Percentiles rank a stretch among this genome's conserved stretches.
phyloP scores from a whole-genome alignment of 2,113 vertebrate species.

The Myrmecobius fasciatus region DNA sequence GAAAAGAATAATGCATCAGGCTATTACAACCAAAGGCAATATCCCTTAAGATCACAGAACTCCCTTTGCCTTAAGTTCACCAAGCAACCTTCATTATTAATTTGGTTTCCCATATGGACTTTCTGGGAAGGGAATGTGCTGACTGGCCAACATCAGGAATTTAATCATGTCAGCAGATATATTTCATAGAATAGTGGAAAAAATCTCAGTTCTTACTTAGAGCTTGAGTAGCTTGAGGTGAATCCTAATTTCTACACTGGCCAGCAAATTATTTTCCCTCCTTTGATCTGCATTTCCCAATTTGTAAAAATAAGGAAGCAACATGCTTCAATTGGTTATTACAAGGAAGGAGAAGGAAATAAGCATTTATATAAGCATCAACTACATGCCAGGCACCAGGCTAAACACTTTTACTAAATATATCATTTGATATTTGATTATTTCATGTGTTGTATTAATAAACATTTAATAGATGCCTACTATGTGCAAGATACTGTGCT shows the following conservation, averaged over 20 bases:
- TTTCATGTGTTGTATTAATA: neutral
- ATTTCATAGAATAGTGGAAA: neutral
- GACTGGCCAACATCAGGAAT: neutral
- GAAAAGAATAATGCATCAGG: neutral
- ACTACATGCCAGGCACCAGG: neutral
- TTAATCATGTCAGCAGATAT: neutral
- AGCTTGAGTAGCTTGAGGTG: neutral
- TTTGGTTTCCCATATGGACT: neutral
- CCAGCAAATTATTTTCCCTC: neutral
- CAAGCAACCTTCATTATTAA: constrained; percentile 2
- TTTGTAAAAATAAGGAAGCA: neutral
- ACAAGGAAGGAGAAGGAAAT: neutral
- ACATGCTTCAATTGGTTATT: neutral
- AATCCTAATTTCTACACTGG: neutral
- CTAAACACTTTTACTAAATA: neutral
- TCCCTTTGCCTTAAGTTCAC: neutral
- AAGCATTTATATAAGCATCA: neutral
- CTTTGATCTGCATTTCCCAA: neutral
- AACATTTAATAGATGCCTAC: neutral
- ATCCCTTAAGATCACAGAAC: neutral
- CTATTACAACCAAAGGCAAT: neutral
- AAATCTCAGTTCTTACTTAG: neutral
- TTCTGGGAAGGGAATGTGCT: constrained; percentile 1
- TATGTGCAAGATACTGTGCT: neutral
- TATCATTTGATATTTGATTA: neutral